A percentile compares a stretch with the other conserved stretches of the same genome.
phyloP scores from a whole-genome alignment of 1,140 invertebrate species.

The Drosophila melanogaster region Release_6_plus_ISO1_MT NT_033779.5:12716001-12716500 shows the following conservation, averaged over 20 bases:
- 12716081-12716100: background rate
- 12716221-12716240: background rate
- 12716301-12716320: constrained; percentile 1
- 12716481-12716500: constrained; percentile 10
- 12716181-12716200: background rate
- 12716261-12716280: background rate
- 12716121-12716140: background rate
- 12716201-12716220: no score
- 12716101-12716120: background rate
- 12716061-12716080: background rate
- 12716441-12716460: constrained; percentile 19
- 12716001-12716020: background rate
- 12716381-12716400: constrained; percentile 1
- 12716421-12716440: background rate
- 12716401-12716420: background rate
- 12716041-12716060: background rate
- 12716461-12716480: constrained; percentile 3
- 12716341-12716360: background rate
- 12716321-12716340: background rate
- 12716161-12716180: background rate
- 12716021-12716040: background rate
- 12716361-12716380: background rate
- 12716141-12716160: background rate
- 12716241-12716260: background rate
- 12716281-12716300: background rate